Percentiles rank a stretch among this genome's conserved stretches.
Conservation (phyloP, 2,113 vertebrate genomes). For the Falco punctatus region DNA sequence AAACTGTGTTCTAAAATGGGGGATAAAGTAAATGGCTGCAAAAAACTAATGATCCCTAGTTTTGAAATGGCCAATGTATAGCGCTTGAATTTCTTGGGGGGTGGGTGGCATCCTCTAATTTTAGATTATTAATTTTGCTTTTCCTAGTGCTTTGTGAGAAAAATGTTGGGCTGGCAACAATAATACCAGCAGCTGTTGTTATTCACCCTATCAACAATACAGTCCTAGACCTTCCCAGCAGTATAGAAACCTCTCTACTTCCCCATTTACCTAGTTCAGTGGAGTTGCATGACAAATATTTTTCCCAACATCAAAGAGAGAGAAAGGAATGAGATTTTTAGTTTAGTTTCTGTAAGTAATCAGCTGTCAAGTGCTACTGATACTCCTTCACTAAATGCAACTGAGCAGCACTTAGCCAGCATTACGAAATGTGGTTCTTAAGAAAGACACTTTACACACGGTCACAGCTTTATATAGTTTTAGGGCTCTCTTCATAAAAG, state of each 20-base stretch:
- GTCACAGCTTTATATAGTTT: slow-evolving; percentile 57
- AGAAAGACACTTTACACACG: slow-evolving; percentile 44
- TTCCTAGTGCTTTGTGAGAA: not conserved
- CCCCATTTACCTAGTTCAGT: not conserved
- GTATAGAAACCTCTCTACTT: not conserved
- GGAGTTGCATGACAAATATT: not conserved
- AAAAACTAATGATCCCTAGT: not conserved
- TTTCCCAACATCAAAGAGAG: not conserved
- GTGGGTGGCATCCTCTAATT: not conserved
- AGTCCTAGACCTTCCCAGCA: not conserved
- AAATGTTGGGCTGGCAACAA: not conserved
- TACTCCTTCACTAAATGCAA: slow-evolving; percentile 41
- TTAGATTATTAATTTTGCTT: not conserved
- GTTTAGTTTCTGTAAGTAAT: slow-evolving; percentile 47
- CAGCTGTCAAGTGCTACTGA: slow-evolving; percentile 38
- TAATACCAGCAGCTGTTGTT: not conserved
- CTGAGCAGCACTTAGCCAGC: slow-evolving; percentile 52
- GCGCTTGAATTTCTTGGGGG: not conserved
- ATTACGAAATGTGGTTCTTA: slow-evolving; percentile 42
- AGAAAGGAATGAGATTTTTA: not conserved
- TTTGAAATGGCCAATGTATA: not conserved
- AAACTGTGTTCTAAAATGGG: not conserved
- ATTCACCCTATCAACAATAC: not conserved
- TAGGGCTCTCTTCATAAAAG: slow-evolving; percentile 49
- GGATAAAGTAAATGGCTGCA: not conserved